Evolutionary conservation across 1,140 invertebrate genomes (phyloP).

Genomic region (Hyphantria cunea): DNA sequence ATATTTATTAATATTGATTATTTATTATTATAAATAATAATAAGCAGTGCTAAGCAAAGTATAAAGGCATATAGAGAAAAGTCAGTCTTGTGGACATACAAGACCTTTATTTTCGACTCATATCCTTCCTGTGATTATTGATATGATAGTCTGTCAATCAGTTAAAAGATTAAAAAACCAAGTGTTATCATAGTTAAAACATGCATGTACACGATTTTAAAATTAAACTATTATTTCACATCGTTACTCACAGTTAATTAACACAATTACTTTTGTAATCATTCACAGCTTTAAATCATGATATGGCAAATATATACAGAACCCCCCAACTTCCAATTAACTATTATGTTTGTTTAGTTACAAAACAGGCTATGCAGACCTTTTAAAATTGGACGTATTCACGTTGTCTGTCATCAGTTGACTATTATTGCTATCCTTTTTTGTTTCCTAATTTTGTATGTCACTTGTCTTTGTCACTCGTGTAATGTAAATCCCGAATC

Average conservation of each 20-base stretch:
- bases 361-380: constrained; percentile 25
- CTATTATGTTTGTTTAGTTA: constrained; percentile 3
- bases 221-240: neutral
- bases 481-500: constrained; percentile 46
- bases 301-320: constrained; percentile 12
- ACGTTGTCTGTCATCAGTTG: constrained; percentile 20
- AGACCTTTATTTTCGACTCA: too few relatives aligned
- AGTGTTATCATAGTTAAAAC: too few relatives aligned
- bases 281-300: constrained; percentile 26
- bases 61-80: too few relatives aligned
- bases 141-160: too few relatives aligned
- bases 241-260: constrained; percentile 27
- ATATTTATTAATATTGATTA: too few relatives aligned
- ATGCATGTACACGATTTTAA: too few relatives aligned
- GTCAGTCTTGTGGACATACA: too few relatives aligned
- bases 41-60: too few relatives aligned
- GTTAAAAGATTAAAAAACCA: too few relatives aligned
- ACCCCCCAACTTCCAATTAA: neutral
- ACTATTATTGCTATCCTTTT: constrained; percentile 34
- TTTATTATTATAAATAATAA: too few relatives aligned
- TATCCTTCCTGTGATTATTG: too few relatives aligned
- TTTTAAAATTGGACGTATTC: constrained; percentile 24
- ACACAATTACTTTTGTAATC: constrained; percentile 33
- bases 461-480: constrained; percentile 37
- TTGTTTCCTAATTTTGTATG: constrained; percentile 35